Percentiles rank a stretch among this genome's conserved stretches.
Conservation (phyloP, 2,113 vertebrate genomes). For the Cairina moschata region DNA sequence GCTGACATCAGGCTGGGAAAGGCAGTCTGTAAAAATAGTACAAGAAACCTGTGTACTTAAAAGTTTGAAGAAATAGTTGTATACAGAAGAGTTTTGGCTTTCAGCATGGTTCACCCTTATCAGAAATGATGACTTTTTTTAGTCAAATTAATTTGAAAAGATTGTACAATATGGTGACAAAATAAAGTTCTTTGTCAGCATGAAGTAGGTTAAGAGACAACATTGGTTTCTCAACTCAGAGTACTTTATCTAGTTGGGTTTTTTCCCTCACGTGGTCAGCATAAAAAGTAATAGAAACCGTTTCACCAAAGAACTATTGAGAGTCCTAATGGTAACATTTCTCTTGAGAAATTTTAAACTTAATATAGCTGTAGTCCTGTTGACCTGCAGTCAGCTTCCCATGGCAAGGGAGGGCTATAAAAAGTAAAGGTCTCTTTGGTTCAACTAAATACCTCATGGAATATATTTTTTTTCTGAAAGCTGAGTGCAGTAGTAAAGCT, state of each 20-base stretch:
- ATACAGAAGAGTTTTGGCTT: background rate
- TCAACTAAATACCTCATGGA: background rate
- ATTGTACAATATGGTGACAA: background rate
- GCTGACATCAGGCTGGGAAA: background rate
- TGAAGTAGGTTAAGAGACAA: background rate
- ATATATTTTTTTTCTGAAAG: background rate
- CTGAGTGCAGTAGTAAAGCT: background rate
- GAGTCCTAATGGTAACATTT: background rate
- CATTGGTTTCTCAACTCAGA: background rate
- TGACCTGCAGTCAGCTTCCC: background rate
- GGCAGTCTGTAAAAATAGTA: background rate
- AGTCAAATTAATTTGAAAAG: background rate
- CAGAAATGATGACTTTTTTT: background rate
- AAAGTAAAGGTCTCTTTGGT: background rate
- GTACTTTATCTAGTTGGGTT: background rate
- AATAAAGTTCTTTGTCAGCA: background rate
- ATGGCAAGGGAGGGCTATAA: background rate
- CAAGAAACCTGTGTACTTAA: background rate
- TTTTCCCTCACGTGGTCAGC: background rate
- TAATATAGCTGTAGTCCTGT: background rate
- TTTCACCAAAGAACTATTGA: background rate
- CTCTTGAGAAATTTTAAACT: background rate
- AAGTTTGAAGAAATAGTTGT: background rate
- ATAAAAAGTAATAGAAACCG: background rate
- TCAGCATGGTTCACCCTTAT: background rate